A percentile compares a stretch with the other conserved stretches of the same genome.
phyloP scores from a whole-genome alignment of 2,888 invertebrate species.

The Malthinus seriepunctatus region DNA sequence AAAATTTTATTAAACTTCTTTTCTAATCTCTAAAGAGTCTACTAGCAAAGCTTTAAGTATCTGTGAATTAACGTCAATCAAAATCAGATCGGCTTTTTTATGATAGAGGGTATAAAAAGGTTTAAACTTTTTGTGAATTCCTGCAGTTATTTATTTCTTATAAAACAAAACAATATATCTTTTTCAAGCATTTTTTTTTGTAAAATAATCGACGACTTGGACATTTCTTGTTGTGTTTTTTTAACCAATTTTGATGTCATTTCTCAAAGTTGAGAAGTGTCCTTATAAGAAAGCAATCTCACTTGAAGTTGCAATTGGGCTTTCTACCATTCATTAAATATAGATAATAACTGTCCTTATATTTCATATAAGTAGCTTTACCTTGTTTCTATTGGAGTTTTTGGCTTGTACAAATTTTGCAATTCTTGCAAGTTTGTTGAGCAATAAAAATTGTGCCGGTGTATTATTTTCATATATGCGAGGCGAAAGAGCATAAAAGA shows the following conservation, averaged over 20 bases:
- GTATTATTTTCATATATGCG: conserved; percentile 14
- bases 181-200: neutral
- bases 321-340: conserved; percentile 30
- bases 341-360: conserved; percentile 20
- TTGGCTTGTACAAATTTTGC: conserved; percentile 5
- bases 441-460: conserved; percentile 12
- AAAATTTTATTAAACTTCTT: too few species aligned
- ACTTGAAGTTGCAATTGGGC: conserved; percentile 29
- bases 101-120: neutral
- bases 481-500: conserved; percentile 7
- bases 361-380: conserved; percentile 12
- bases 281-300: conserved; percentile 29
- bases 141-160: neutral
- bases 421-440: conserved; percentile 3
- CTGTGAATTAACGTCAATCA: too few species aligned
- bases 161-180: conserved; percentile 4
- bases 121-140: neutral
- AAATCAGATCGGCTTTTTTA: neutral
- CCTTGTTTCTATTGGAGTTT: conserved; percentile 9
- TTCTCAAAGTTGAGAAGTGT: conserved; percentile 29
- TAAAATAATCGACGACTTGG: conserved; percentile 13
- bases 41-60: too few species aligned
- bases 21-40: too few species aligned
- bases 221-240: conserved; percentile 13
- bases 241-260: conserved; percentile 30